A percentile compares a stretch with the other conserved stretches of the same genome.
These are phyloP conservation scores for Prochilodus magdalenae DNA, from an alignment of 2,113 vertebrate species.

Conservation along the genomic window DNA sequence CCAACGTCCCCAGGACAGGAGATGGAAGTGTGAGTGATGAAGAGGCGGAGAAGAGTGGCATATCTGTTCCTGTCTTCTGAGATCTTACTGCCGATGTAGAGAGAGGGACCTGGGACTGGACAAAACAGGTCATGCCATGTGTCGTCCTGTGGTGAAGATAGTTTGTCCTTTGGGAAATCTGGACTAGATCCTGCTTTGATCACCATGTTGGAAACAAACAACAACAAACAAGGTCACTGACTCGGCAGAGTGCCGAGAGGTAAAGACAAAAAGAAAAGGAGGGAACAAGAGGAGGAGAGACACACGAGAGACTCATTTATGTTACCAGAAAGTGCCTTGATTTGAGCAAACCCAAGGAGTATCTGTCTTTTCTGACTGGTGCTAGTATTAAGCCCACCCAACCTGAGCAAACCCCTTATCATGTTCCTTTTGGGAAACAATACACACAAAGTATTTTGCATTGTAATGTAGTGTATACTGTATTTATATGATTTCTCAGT, in stretches of 20 bases:
- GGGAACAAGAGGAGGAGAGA: constrained; percentile 24
- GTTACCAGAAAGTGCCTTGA: constrained; percentile 81
- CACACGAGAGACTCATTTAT: constrained; percentile 22
- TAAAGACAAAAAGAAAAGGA: background rate
- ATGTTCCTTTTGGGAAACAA: constrained; percentile 67
- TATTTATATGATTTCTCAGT: constrained; percentile 78
- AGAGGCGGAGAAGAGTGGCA: constrained; percentile 6
- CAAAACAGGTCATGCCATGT: background rate
- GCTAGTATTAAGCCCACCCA: constrained; percentile 79
- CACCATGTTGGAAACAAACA: constrained; percentile 45
- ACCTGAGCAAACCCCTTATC: constrained; percentile 76
- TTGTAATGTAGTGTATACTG: constrained; percentile 79
- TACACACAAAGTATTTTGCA: constrained; percentile 70
- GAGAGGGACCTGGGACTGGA: background rate
- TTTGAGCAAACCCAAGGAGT: constrained; percentile 70
- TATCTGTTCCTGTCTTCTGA: background rate
- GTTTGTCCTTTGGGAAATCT: background rate
- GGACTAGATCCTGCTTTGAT: constrained; percentile 13
- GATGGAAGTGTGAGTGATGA: constrained; percentile 82
- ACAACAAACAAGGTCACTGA: constrained; percentile 71
- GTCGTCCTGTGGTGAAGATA: background rate
- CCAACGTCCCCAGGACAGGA: constrained; percentile 69
- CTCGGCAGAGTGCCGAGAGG: constrained; percentile 35
- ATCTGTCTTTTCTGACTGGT: constrained; percentile 73
- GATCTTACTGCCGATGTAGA: background rate